Conservation (phyloP, 2,113 vertebrate genomes). For the Calcarius ornatus region DNA sequence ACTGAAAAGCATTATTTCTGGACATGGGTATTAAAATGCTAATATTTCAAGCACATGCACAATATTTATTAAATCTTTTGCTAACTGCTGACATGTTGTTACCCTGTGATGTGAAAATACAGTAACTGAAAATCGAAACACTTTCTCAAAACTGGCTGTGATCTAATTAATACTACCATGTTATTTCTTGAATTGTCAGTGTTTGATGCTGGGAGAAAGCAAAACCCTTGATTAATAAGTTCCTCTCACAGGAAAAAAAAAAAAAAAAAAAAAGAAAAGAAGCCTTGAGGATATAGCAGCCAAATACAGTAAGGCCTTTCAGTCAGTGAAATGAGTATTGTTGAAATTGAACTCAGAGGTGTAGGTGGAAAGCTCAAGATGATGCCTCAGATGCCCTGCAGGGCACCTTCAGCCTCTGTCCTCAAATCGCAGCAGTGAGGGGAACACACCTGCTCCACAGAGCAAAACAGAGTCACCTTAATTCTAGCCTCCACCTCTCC, state of each 20-base stretch:
- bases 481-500: neutral
- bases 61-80: neutral
- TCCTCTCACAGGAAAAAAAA: neutral
- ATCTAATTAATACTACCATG: neutral
- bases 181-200: neutral
- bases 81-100: neutral
- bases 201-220: neutral
- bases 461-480: neutral
- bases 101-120: neutral
- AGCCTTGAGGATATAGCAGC: neutral
- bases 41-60: slow-evolving; percentile 11
- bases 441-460: neutral
- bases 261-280: neutral
- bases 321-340: neutral
- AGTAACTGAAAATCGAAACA: neutral
- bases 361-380: neutral
- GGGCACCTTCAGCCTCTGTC: neutral
- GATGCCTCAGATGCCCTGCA: neutral
- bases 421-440: neutral
- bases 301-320: neutral
- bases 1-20: neutral
- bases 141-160: neutral
- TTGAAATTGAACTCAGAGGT: neutral
- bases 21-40: neutral
- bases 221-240: neutral